Evolutionary conservation across 2,888 invertebrate species (phyloP), one percentile per base, ranked within the genome.

Genomic region (Oeneis ivallda): DNA sequence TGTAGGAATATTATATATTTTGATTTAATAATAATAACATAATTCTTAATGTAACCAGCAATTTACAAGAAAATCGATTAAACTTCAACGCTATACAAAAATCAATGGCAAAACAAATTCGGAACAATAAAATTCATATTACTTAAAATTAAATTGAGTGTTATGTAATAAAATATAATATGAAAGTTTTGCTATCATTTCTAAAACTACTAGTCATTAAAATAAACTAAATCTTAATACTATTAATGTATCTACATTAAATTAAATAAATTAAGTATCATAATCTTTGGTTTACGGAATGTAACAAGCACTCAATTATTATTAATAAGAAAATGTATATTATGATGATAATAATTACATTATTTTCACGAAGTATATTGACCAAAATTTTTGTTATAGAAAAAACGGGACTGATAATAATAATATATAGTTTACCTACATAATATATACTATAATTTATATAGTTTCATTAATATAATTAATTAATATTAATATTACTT

Each of bases 1-100:
- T 85, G 83, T 83, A 88, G 89, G 89, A 88, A 88, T 89, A 88
- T 86, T 89, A 84, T 85, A 83, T 85, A 83, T 82, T 84, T 86
- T 80, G 85, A 87, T 86, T 83, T 41, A 17, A 54, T 39, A 85
- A 86, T 87, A 56, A 56, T 41, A 85, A 86, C 86, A 86, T 86
- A 85, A 86, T 80, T 76, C 82, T 86, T 83, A 85, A 79, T 79
- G 77, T 80, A 84, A 75, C 84, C 59, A 84, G 84, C 84, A 85
- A 72, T 75, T 71, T 75, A 75, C 74, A 74, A 68, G 70, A 72
- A 75, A 71, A 71, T 72, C 75, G 65, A 59, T 59, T 60, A 45
- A 65, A 62, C 2, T 19, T 26, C 15, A 45, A 53, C 52, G 53
- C 34, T 54, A 57, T 53, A 62, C 50, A 68, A 68, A 61, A 15